These are phyloP conservation scores for Pantala flavescens DNA, from an alignment of 1,140 invertebrate species.

Conservation along the genomic window DNA sequence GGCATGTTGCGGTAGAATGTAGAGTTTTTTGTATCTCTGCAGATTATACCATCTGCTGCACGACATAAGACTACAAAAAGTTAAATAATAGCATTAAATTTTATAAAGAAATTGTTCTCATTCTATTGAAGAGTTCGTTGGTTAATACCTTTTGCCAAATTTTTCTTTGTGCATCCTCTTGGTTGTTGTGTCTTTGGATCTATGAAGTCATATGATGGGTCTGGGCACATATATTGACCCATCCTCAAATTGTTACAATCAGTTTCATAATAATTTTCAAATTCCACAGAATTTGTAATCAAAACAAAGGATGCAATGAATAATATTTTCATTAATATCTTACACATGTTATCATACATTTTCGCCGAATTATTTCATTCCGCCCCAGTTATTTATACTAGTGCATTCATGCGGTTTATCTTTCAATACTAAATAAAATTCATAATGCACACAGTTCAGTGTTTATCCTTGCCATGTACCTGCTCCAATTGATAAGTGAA, in stretches of 20 bases:
- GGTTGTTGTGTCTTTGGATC: constrained; percentile 85
- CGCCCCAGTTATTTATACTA: too few relatives aligned
- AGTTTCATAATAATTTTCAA: constrained; percentile 19
- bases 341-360: too few relatives aligned
- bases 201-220: constrained; percentile 57
- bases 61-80: constrained; percentile 63
- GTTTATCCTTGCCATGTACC: too few relatives aligned
- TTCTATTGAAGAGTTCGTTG: background rate
- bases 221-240: constrained; percentile 78
- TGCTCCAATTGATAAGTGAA: too few relatives aligned
- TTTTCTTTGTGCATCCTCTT: constrained; percentile 64
- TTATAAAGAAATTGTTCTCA: background rate
- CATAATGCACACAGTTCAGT: too few relatives aligned
- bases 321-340: too few relatives aligned
- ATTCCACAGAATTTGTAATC: background rate
- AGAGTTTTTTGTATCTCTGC: constrained; percentile 64
- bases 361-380: too few relatives aligned
- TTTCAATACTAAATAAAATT: too few relatives aligned
- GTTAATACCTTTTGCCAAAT: constrained; percentile 58
- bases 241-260: constrained; percentile 62
- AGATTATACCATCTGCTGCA: constrained; percentile 70
- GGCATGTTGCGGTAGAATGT: constrained; percentile 72
- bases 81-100: background rate
- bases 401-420: too few relatives aligned
- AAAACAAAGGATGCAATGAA: background rate